Base-by-base conservation (phyloP, 2,797 vertebrate species). In the Chelon auratus region DNA sequence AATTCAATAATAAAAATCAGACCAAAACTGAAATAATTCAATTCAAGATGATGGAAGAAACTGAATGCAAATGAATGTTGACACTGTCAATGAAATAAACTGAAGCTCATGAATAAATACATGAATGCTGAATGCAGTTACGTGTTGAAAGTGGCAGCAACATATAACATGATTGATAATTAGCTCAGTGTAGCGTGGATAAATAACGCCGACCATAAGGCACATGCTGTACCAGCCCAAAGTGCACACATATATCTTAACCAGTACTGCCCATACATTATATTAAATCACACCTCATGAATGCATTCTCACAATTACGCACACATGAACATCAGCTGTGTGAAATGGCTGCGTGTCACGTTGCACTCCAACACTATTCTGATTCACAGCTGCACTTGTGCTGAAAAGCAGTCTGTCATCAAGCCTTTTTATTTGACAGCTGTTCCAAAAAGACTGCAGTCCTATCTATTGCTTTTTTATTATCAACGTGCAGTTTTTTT, bases 371-470 rank as follows among this genome's bases (percentile, higher is more conserved):
- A 68, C 72, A 77, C 84, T 39, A 80, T 82, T 87, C 87, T 76
- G 58, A 74, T 52, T 72, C 86, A 78, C 92, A 92, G 93, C 91
- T 93, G 90, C 89, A 88, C 86, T 86, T 56, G 79, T 86, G 91
- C 82, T 89, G 89, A 91, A 86, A 89, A 86, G 81, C 72, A 63
- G 75, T 89, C 89, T 89, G 91, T 92, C 89, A 56, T 88, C 88
- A 15, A 71, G 78, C 39, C 77, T 76, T 86, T 94, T 88, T 85
- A 87, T 90, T 85, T 86, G 85, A 90, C 93, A 93, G 92, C 92
- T 93, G 92, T 71, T 88, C 78, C 80, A 61, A 79, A 79, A 82
- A 83, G 75, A 62, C 78, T 70, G 62, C 70, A 64, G 74, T 82
- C 76, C 84, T 81, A 72, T 86, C 82, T 76, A 66, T 80, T 69